Base-by-base conservation (phyloP, 2,797 vertebrate genomes). In the Acanthurus lineatus region DNA sequence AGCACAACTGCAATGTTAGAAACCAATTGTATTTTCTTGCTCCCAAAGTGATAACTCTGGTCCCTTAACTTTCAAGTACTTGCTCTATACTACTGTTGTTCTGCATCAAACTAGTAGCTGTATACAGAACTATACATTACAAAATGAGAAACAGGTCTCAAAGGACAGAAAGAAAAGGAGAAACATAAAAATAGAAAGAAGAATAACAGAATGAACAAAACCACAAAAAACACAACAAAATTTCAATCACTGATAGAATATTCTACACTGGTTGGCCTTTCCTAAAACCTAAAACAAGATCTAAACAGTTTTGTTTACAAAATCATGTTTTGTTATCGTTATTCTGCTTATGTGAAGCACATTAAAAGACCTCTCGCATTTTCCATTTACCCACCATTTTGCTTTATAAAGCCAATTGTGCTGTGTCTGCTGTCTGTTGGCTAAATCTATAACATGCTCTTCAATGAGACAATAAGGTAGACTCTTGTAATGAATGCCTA, bases 401-500 rank as follows among this genome's bases (percentile, higher is more conserved):
- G 1, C 9, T 22, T 17, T 12, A 44, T 28, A 11, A 67, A 76
- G 35, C 0, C 9, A 35, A 49, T 6, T 48, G 22, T 0, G 44
- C 44, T 17, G 15, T 5, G 3, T 15, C 52, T 44, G 47, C 15
- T 20, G 22, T 16, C 44, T 64, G 53, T 2, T 0, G 0, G 51
- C 9, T 58, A 54, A 67, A 70, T 60, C 35, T 22, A 16, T 4
- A 45, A 25, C 40, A 0, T 2, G 6, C 32, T 47, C n/a, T 63
- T 22, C 19, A 64, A 64, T 67, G 62, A 64, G 19, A 68, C 57
- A 62, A 72, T 71, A 64, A 59, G 5, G 17, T 38, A 40, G 59
- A 42, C 32, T 10, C 35, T 6, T 58, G 53, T 42, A 28, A 68
- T 38, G 28, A 63, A 12, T 38, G 53, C 51, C 61, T 57, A 44